Percentiles rank a stretch among this genome's conserved stretches.
Evolutionary conservation across 2,797 vertebrate species (phyloP).

Genomic region (Sebastolobus altivelis): DNA sequence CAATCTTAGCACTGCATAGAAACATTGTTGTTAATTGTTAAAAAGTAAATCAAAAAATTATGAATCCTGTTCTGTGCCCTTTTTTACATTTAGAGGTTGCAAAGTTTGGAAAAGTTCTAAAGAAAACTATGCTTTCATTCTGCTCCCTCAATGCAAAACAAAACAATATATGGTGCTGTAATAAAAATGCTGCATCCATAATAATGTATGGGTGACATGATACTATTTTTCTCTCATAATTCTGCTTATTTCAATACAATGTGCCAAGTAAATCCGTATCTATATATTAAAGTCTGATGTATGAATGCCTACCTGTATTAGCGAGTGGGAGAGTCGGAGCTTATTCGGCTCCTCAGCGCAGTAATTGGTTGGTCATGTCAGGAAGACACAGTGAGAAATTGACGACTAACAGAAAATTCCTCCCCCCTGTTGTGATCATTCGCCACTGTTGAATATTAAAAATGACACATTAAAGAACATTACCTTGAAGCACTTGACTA

Average conservation of each 20-base stretch:
- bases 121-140: not conserved
- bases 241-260: constrained; percentile 20
- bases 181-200: not conserved
- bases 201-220: not conserved
- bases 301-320: constrained; percentile 45
- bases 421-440: constrained; percentile 75
- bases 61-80: no score
- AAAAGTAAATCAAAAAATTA: not conserved
- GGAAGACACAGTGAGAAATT: constrained; percentile 73
- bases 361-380: constrained; percentile 78
- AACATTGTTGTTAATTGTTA: not conserved
- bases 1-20: not conserved
- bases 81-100: not conserved
- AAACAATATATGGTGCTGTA: not conserved
- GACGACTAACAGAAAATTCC: constrained; percentile 71
- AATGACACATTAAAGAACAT: constrained; percentile 79
- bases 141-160: not conserved
- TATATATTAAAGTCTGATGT: constrained; percentile 39
- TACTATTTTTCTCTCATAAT: constrained; percentile 1
- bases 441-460: constrained; percentile 72
- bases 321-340: constrained; percentile 35
- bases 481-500: constrained; percentile 73
- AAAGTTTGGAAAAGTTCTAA: not conserved
- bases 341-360: constrained; percentile 55
- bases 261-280: constrained; percentile 32